Conservation (phyloP, 1,140 invertebrate genomes). For the Drosophila paulistorum region DNA sequence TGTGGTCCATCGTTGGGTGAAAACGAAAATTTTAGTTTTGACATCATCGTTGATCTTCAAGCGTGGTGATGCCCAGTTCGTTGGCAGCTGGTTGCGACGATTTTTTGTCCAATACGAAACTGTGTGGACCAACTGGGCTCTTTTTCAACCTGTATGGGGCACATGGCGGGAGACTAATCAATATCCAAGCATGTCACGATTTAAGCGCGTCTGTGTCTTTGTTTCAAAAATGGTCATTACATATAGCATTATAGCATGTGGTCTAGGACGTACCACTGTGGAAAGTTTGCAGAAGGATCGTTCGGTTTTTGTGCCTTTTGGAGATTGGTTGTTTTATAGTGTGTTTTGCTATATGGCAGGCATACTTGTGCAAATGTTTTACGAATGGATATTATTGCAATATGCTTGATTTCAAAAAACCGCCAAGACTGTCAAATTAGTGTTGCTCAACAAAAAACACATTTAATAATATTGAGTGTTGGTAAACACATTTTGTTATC, state of each 20-base stretch:
- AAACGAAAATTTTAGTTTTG: constrained; percentile 12
- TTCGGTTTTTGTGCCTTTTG: background rate
- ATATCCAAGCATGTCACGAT: constrained; percentile 30
- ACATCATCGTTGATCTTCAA: constrained; percentile 25
- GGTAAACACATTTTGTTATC: no score
- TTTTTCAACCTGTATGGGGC: constrained; percentile 53
- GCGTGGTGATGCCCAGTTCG: background rate
- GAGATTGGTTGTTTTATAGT: background rate
- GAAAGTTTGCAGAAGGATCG: constrained; percentile 30
- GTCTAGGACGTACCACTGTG: constrained; percentile 5
- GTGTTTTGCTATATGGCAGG: background rate
- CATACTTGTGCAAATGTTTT: background rate
- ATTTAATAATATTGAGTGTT: no score
- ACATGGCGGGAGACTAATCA: constrained; percentile 36
- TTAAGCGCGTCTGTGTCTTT: constrained; percentile 44
- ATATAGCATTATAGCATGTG: constrained; percentile 5
- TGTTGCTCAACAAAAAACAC: no score
- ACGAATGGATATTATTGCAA: constrained; percentile 2
- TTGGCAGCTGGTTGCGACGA: constrained; percentile 13
- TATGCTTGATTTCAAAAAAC: background rate
- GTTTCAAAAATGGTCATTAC: constrained; percentile 25
- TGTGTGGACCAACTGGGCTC: constrained; percentile 47
- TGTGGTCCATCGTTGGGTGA: constrained; percentile 34
- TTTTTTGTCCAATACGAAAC: constrained; percentile 29
- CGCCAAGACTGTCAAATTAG: background rate